Conservation (phyloP, 2,113 vertebrate genomes). For the Solenodon paradoxus region DNA sequence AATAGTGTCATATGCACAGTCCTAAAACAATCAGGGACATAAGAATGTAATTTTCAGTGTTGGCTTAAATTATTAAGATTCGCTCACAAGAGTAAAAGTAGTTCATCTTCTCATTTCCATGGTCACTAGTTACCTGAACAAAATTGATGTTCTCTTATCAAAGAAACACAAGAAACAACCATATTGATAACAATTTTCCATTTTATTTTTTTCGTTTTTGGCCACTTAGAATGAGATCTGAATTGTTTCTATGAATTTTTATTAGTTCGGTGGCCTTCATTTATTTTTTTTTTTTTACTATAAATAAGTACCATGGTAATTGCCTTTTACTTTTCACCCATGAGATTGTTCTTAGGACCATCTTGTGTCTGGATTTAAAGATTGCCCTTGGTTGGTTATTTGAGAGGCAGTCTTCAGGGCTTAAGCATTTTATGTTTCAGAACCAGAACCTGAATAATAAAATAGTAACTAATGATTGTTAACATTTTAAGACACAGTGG, state of each 20-base stretch:
- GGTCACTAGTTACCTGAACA: neutral
- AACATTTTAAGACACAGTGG: neutral
- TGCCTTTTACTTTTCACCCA: neutral
- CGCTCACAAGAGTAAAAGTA: neutral
- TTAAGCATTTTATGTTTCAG: neutral
- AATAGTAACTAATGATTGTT: neutral
- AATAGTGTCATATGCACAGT: neutral
- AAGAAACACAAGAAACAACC: neutral
- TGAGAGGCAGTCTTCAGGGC: neutral
- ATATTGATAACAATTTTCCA: neutral
- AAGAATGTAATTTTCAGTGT: neutral
- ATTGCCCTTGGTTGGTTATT: neutral
- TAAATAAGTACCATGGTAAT: neutral
- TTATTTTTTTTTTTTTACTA: neutral
- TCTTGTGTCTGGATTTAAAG: neutral
- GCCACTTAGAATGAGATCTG: neutral
- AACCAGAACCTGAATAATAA: neutral
- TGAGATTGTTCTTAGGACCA: neutral
- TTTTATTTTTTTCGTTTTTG: constrained; percentile 12
- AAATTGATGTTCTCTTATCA: neutral
- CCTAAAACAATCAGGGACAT: neutral
- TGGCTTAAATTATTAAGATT: neutral
- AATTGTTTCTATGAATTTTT: neutral
- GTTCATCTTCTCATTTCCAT: neutral
- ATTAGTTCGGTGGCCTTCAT: neutral